phyloP scores from a whole-genome alignment of 2,888 invertebrate genomes.

The Halictus ligatus region DNA sequence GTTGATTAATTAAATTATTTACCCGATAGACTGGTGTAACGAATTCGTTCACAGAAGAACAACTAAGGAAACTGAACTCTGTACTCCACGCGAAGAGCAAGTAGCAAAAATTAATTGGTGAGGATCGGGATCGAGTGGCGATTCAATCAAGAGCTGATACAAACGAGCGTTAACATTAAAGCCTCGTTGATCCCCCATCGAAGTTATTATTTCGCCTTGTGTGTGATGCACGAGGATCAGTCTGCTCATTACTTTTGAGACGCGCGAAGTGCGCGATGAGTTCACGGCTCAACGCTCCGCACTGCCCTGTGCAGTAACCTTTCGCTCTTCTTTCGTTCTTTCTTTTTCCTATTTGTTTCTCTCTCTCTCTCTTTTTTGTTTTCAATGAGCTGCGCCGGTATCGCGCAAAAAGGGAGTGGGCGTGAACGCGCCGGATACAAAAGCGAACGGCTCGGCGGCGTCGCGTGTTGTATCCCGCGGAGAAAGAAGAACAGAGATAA shows the following conservation, averaged over 20 bases:
- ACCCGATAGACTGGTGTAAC: background rate
- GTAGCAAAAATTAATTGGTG: background rate
- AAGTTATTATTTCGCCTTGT: background rate
- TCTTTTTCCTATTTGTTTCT: background rate
- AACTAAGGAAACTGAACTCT: background rate
- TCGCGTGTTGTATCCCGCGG: constrained; percentile 11
- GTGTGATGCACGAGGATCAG: background rate
- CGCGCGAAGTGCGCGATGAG: background rate
- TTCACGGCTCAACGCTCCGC: background rate
- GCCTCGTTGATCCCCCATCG: background rate
- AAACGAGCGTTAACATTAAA: background rate
- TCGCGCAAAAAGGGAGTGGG: constrained; percentile 23
- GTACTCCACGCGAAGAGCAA: background rate
- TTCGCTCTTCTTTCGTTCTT: background rate
- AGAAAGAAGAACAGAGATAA: constrained; percentile 35
- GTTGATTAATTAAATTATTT: background rate
- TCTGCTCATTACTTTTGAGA: constrained; percentile 1
- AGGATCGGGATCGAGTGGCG: background rate
- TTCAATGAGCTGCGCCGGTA: constrained; percentile 1
- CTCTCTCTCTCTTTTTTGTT: background rate
- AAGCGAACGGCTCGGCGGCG: constrained; percentile 26
- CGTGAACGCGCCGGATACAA: constrained; percentile 31
- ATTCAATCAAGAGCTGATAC: background rate
- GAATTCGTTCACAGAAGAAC: background rate
- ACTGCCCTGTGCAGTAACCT: background rate